Percentiles rank a stretch among this genome's conserved stretches.
These are phyloP conservation scores for Dynastes tityus DNA, from an alignment of 2,888 invertebrate species.

Conservation along the genomic window DNA sequence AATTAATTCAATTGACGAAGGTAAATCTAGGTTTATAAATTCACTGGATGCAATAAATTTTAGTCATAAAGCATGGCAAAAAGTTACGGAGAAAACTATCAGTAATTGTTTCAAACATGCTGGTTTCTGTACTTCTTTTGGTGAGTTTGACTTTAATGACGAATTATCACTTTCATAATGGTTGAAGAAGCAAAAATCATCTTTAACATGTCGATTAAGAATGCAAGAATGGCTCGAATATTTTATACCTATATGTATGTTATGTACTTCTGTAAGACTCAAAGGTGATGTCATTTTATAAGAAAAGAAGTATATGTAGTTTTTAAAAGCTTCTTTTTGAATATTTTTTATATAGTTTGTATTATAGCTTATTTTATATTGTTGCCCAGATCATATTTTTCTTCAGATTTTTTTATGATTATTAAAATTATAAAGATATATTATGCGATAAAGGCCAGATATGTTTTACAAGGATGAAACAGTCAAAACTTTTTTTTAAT, in stretches of 20 bases:
- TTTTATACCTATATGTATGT: constrained; percentile 22
- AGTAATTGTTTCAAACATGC: too few relatives aligned
- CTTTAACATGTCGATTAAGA: background rate
- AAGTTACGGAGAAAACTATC: too few relatives aligned
- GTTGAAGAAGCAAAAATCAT: too few relatives aligned
- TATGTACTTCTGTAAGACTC: constrained; percentile 10
- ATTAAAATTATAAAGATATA: constrained; percentile 17
- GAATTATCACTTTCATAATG: too few relatives aligned
- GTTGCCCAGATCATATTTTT: constrained; percentile 12
- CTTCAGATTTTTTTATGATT: constrained; percentile 32
- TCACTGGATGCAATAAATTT: too few relatives aligned
- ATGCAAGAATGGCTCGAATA: background rate
- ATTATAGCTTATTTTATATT: constrained; percentile 20
- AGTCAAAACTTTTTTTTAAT: too few relatives aligned
- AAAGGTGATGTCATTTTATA: constrained; percentile 32
- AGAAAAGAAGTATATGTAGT: constrained; percentile 25
- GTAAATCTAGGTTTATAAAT: too few relatives aligned
- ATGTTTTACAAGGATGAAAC: constrained; percentile 23
- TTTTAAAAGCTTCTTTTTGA: constrained; percentile 19
- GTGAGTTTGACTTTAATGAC: too few relatives aligned
- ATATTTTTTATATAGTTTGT: constrained; percentile 24
- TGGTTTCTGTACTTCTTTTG: too few relatives aligned
- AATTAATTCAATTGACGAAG: too few relatives aligned
- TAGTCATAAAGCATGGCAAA: too few relatives aligned
- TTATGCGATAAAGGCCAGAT: constrained; percentile 42